Evolutionary conservation across 2,797 vertebrate genomes (phyloP).

Genomic region (Channallabes apus): DNA sequence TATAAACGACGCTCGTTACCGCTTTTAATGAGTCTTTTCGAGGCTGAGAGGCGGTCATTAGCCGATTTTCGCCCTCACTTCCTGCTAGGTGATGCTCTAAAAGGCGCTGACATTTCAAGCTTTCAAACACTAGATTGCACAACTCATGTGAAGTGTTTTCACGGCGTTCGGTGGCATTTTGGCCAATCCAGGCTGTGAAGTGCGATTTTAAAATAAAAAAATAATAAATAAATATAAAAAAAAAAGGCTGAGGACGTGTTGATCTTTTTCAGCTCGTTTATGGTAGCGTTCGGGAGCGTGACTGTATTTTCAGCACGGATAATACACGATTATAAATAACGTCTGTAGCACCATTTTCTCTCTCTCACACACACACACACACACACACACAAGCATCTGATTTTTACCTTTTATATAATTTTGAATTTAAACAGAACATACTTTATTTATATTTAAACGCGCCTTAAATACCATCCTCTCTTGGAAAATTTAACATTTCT

Average conservation of each 20-base stretch:
- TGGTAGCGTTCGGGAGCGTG: neutral
- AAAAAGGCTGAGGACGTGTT: neutral
- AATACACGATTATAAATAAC: neutral
- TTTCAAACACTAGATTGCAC: neutral
- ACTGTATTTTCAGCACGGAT: neutral
- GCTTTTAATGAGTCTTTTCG: neutral
- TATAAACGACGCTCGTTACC: neutral
- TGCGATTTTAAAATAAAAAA: neutral
- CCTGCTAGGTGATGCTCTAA: neutral
- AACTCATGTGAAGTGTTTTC: neutral
- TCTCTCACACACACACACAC: too few relatives aligned
- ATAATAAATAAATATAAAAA: neutral
- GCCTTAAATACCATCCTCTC: neutral
- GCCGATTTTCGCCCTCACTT: neutral
- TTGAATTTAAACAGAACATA: neutral
- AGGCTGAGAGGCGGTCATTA: neutral
- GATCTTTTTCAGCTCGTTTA: neutral
- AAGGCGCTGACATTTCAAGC: constrained; percentile 15
- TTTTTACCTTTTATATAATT: too few relatives aligned
- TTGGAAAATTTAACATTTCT: too few relatives aligned
- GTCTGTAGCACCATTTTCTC: neutral
- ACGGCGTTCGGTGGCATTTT: constrained; percentile 6
- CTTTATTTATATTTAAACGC: neutral
- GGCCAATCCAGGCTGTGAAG: neutral
- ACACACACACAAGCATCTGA: too few relatives aligned